A percentile compares a stretch with the other conserved stretches of the same genome.
phyloP scores from a whole-genome alignment of 1,140 invertebrate species.

The Drosophila repletoides region DNA sequence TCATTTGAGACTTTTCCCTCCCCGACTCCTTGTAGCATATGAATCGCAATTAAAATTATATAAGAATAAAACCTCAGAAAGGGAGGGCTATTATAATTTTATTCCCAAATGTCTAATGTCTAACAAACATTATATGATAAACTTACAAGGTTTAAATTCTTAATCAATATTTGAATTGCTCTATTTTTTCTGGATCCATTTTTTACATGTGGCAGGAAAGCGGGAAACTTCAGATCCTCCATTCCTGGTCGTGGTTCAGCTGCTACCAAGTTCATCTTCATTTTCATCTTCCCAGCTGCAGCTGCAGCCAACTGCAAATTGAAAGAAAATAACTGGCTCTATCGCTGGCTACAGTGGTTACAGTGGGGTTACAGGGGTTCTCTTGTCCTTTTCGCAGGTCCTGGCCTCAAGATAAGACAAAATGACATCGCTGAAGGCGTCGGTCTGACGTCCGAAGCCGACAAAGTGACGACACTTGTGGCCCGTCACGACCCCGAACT shows the following conservation, averaged over 20 bases:
- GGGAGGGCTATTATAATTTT: too few relatives aligned
- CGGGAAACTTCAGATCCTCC: too few relatives aligned
- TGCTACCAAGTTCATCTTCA: neutral
- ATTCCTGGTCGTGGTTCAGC: neutral
- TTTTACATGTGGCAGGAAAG: too few relatives aligned
- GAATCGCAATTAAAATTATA: neutral
- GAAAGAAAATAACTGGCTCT: conserved; percentile 73
- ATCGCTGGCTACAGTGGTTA: conserved; percentile 8
- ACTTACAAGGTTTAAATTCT: neutral
- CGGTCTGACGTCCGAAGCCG: conserved; percentile 31
- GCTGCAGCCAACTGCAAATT: conserved; percentile 44
- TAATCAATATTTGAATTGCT: too few relatives aligned
- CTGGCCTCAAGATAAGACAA: conserved; percentile 52
- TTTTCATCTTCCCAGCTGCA: neutral
- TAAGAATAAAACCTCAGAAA: too few relatives aligned
- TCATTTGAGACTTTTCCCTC: conserved; percentile 47
- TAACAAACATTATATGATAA: too few relatives aligned
- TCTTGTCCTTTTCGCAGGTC: neutral
- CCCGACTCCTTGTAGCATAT: conserved; percentile 12
- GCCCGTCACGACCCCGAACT: conserved; percentile 8
- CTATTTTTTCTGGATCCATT: too few relatives aligned
- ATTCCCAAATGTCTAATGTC: too few relatives aligned
- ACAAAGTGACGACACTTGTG: conserved; percentile 65
- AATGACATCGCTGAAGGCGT: conserved; percentile 55
- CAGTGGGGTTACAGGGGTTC: too few relatives aligned